Conservation (phyloP, 2,113 vertebrate species). For the Lutjanus erythropterus region DNA sequence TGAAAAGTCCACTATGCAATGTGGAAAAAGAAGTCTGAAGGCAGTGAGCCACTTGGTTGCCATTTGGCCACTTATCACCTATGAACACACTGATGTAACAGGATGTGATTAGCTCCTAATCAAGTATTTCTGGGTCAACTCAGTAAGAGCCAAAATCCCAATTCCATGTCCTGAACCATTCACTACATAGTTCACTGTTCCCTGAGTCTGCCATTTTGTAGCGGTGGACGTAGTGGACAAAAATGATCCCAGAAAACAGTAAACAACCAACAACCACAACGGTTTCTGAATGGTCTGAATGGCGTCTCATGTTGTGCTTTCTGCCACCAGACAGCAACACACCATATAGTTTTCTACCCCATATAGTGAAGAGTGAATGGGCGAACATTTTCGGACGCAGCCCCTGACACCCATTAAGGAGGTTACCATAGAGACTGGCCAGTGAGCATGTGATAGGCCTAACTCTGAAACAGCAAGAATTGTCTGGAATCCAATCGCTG, state of each 20-base stretch:
- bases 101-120: conserved; percentile 48
- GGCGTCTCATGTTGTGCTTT: background rate
- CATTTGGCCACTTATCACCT: conserved; percentile 38
- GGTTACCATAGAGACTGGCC: conserved; percentile 88
- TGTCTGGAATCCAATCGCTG: conserved; percentile 83
- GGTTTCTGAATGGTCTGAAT: background rate
- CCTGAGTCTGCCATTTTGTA: conserved; percentile 59
- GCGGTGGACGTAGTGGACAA: background rate
- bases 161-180: background rate
- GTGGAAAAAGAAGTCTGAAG: conserved; percentile 7
- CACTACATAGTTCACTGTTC: background rate
- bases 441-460: conserved; percentile 82
- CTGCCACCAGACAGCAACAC: conserved; percentile 10
- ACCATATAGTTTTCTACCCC: conserved; percentile 36
- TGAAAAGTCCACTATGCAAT: conserved; percentile 8
- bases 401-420: conserved; percentile 81
- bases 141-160: conserved; percentile 52
- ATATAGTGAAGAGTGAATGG: conserved; percentile 38
- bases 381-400: conserved; percentile 68
- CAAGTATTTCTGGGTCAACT: conserved; percentile 53
- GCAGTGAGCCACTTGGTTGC: background rate
- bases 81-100: conserved; percentile 20
- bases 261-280: conserved; percentile 9
- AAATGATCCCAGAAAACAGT: conserved; percentile 4
- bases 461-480: conserved; percentile 83